Conservation (phyloP, 2,113 vertebrate genomes). For the Tupaia tana region DNA sequence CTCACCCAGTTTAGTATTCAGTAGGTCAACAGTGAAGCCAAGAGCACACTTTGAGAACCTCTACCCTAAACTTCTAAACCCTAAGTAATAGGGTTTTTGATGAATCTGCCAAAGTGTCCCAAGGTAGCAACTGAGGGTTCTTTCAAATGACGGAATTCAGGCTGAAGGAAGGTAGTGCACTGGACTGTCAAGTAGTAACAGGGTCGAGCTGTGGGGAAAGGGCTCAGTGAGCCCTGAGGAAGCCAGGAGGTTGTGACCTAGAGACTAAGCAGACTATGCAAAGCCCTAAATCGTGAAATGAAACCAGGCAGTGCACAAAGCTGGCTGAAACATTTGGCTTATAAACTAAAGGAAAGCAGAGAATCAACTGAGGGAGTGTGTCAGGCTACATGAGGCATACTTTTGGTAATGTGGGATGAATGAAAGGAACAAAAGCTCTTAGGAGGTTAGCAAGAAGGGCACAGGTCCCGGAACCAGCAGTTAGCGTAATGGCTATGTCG, state of each 20-base stretch:
- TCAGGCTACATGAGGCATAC: neutral
- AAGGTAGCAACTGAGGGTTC: neutral
- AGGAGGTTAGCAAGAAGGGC: neutral
- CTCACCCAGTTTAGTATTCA: neutral
- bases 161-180: neutral
- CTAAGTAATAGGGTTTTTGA: neutral
- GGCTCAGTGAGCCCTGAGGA: neutral
- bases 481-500: too few relatives aligned
- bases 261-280: neutral
- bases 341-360: neutral
- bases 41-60: neutral
- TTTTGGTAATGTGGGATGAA: neutral
- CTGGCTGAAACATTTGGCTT: neutral
- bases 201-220: neutral
- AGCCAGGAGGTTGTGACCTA: neutral
- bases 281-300: constrained; percentile 39
- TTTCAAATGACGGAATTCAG: neutral
- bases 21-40: neutral
- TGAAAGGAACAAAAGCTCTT: neutral
- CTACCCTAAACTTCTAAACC: neutral
- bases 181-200: neutral
- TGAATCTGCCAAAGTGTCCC: neutral
- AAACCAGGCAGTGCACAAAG: neutral
- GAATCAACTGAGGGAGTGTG: neutral
- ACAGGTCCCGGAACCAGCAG: too few relatives aligned